Evolutionary conservation across 1,140 invertebrate genomes (phyloP).

Genomic region (Heliconius congener): DNA sequence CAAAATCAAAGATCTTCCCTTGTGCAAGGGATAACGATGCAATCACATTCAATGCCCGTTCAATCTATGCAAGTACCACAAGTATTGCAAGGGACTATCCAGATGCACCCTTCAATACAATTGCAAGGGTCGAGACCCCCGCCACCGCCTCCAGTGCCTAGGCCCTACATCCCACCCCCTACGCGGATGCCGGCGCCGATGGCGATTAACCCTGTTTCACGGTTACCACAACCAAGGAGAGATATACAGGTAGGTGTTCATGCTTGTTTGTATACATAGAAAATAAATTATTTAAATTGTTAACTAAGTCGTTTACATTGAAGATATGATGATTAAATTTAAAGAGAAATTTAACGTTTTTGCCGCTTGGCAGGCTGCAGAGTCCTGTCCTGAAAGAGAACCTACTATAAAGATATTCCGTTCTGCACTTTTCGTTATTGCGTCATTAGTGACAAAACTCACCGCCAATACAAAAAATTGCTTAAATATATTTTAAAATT

Average conservation of each 20-base stretch:
- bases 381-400: too few relatives aligned
- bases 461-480: too few relatives aligned
- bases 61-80: not conserved
- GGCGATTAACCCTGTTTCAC: constrained; percentile 49
- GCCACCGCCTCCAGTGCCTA: constrained; percentile 46
- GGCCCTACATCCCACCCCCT: constrained; percentile 55
- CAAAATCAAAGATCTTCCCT: constrained; percentile 1
- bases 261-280: too few relatives aligned
- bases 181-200: constrained; percentile 61
- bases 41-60: not conserved
- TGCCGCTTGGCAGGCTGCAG: too few relatives aligned
- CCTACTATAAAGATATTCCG: too few relatives aligned
- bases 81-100: constrained; percentile 5
- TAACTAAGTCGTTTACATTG: too few relatives aligned
- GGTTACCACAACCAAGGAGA: constrained; percentile 64
- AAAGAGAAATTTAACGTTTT: too few relatives aligned
- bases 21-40: not conserved
- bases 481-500: too few relatives aligned
- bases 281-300: too few relatives aligned
- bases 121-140: constrained; percentile 32
- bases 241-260: constrained; percentile 63
- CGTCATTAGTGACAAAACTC: too few relatives aligned
- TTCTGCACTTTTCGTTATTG: too few relatives aligned
- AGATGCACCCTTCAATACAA: constrained; percentile 7
- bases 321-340: too few relatives aligned